These are phyloP conservation scores for Cyrtonyx montezumae DNA, from an alignment of 2,113 vertebrate genomes.

Conservation along the genomic window DNA sequence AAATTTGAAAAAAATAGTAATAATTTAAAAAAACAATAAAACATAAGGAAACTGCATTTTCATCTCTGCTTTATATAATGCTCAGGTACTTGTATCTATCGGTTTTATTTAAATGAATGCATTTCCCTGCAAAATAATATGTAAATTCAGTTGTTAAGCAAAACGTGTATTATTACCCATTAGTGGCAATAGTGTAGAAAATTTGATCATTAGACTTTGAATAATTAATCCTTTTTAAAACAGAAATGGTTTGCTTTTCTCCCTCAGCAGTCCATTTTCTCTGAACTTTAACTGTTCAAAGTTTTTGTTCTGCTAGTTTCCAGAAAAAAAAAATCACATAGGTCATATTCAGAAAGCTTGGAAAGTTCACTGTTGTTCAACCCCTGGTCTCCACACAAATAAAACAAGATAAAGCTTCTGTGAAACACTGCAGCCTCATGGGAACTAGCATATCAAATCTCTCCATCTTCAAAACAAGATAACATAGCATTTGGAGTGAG, in stretches of 20 bases:
- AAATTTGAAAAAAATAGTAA: background rate
- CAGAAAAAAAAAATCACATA: background rate
- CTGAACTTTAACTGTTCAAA: background rate
- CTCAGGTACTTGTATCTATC: background rate
- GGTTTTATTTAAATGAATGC: background rate
- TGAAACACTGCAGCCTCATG: background rate
- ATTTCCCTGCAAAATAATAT: background rate
- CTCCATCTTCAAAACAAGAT: background rate
- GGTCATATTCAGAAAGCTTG: background rate
- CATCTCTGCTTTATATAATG: background rate
- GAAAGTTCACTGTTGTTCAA: background rate
- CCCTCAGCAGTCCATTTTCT: background rate
- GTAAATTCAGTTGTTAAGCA: background rate
- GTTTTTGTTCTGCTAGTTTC: background rate
- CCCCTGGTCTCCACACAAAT: background rate
- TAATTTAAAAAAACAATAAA: background rate
- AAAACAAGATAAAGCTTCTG: background rate
- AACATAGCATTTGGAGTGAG: background rate
- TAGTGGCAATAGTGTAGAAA: background rate
- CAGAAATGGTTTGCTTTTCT: background rate
- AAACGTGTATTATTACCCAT: background rate
- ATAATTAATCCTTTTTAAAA: background rate
- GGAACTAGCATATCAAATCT: background rate
- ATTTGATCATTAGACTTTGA: background rate
- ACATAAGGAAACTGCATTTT: background rate